Base-by-base conservation (phyloP, 2,888 invertebrate species). In the Glaucopsyche alexis region DNA sequence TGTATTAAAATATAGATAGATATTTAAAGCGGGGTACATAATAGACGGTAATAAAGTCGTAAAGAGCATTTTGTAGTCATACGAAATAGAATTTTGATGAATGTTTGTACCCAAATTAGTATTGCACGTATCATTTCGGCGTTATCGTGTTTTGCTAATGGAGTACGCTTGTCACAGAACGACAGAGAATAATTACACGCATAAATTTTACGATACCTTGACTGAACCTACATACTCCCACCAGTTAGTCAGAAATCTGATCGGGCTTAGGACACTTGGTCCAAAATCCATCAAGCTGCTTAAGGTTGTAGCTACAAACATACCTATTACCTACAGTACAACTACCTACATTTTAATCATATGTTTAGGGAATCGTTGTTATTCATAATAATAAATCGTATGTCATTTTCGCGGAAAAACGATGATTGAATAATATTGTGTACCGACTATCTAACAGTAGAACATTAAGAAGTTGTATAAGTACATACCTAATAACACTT, bases 91-190 rank as follows among this genome's bases (percentile, higher is more conserved):
- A 19, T 19, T 55, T 16, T 55, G 29, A 60, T 60, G 29, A 29
- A 60, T 29, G 8, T 60, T 60, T 0, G 60, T 60, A 60, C 29
- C 60, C 60, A 29, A 60, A 60, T 60, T 13, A 38, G 19, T 11
- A 11, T 19, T 65, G 38, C 40, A 66, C 42, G 40, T 42, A 42
- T 65, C 66, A 66, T 66, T 40, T 66, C 7, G 40, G 42, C 9
- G 66, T 42, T 66, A 66, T 66, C 66, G 66, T 66, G 42, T 66
- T 66, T 66, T 40, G 42, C 42, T 66, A 66, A 66, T 66, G 42
- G 66, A 66, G n/a, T 66, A 66, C 66, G 40, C 66, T 42, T 66
- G 66, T 66, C 42, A 42, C 42, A 42, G 16, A 16, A 40, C 42
- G 66, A 66, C 66, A 66, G 40, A 42, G 42, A 66, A 42, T 66